Conservation (phyloP, 1,140 invertebrate genomes). For the Aleiodes sp. region DNA sequence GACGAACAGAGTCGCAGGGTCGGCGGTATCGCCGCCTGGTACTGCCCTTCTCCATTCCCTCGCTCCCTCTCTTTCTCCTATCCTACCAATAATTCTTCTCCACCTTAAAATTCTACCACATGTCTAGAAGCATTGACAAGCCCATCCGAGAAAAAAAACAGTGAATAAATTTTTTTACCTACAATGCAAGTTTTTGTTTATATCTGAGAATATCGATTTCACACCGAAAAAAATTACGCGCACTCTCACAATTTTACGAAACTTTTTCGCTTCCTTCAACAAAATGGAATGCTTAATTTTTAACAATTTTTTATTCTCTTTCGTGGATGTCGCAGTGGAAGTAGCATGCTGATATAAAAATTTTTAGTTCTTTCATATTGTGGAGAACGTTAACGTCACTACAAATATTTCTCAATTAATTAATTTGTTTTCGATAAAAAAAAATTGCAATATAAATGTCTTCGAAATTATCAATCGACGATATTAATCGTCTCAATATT, state of each 20-base stretch:
- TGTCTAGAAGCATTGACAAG: conserved; percentile 3
- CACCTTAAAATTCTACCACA: neutral
- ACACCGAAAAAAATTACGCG: neutral
- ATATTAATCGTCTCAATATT: no score
- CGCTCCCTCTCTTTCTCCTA: conserved; percentile 40
- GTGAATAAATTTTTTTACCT: neutral
- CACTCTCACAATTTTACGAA: neutral
- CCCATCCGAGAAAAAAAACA: neutral
- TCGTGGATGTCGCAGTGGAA: neutral
- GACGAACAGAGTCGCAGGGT: conserved; percentile 22
- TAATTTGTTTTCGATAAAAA: no score
- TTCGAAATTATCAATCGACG: no score
- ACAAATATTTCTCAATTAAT: no score
- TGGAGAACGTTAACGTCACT: no score
- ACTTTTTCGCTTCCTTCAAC: conserved; percentile 21
- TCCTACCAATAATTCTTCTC: conserved; percentile 23
- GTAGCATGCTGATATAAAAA: no score
- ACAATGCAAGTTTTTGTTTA: conserved; percentile 7
- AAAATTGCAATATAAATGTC: no score
- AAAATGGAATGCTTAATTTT: neutral
- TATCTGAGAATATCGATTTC: neutral
- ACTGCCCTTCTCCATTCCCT: conserved; percentile 43
- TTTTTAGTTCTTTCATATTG: no score
- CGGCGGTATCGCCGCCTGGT: conserved; percentile 59
- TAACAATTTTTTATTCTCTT: neutral